Evolutionary conservation across 2,797 vertebrate species (phyloP), one percentile per base, ranked within the genome.

Genomic region (Alcedo quadribrachys): DNA sequence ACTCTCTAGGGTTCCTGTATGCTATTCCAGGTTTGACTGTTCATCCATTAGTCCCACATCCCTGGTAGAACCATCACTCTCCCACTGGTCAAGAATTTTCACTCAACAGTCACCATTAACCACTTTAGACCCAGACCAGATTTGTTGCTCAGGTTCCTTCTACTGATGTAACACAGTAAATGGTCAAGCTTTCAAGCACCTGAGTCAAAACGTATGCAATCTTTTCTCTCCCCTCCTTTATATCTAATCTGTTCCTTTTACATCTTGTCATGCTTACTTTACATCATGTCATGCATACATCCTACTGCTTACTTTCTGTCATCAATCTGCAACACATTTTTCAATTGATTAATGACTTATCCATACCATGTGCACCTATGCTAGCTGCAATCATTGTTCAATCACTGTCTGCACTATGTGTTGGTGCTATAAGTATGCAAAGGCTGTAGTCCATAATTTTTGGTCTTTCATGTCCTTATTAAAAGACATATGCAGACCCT

Each of bases 181-280:
- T 8, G 12, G 67, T 80, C 89, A 87, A 67, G 32, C 60, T 93
- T 81, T 69, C 55, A 60, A 73, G 21, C 63, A 81, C 37, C 37
- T 66, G 74, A 84, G 45, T 84, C 35, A 79, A 86, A 83, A 77
- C 53, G 50, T 25, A 55, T 48, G 48, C 48, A 80, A 85, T 85
- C n/a, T 66, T 37, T 80, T 69, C 45, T 42, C 4, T 17, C 43
- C 28, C 14, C 40, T 1, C 24, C 37, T 76, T 85, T 58, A 62
- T 66, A 48, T 21, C 30, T 57, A 7, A 43, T 48, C 58, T 58
- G 15, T 60, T 76, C 40, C 27, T 62, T 84, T 81, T 48, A 21
- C 18, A 25, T 78, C 43, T 9, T 21, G 28, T 16, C 53, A 3
- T 11, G 8, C 33, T 37, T 37, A 37, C 37, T 84, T 81, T 48